phyloP scores from a whole-genome alignment of 2,888 invertebrate species.

The Hyles lineata region DNA sequence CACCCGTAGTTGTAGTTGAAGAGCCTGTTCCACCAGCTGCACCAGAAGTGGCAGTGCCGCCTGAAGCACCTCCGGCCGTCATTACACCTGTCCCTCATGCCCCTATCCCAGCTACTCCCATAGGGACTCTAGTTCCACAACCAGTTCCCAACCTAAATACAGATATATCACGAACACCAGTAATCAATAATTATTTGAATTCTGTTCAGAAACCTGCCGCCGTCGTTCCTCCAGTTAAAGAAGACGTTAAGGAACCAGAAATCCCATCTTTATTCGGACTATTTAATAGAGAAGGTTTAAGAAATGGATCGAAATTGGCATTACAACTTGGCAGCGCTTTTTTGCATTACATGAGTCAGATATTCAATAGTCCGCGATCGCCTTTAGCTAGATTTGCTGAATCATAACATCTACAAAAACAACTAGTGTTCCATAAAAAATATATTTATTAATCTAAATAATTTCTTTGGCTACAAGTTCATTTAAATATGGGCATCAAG shows the following conservation, averaged over 20 bases:
- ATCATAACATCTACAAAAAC: background rate
- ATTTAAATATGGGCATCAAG: too few relatives aligned
- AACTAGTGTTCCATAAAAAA: background rate
- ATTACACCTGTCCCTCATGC: constrained; percentile 3
- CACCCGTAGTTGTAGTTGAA: constrained; percentile 20
- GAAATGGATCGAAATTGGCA: constrained; percentile 19
- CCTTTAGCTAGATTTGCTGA: constrained; percentile 1
- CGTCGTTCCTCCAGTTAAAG: constrained; percentile 28
- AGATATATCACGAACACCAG: constrained; percentile 44
- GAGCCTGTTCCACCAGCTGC: background rate
- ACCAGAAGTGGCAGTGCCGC: background rate
- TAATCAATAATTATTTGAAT: constrained; percentile 45
- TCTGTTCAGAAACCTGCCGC: constrained; percentile 32
- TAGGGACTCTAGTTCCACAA: constrained; percentile 3
- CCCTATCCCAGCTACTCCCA: constrained; percentile 10
- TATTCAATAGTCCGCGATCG: constrained; percentile 6
- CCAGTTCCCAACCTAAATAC: constrained; percentile 40
- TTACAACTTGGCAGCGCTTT: constrained; percentile 16
- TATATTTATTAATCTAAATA: background rate
- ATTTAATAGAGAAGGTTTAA: background rate
- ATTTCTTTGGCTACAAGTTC: too few relatives aligned
- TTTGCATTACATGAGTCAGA: constrained; percentile 8
- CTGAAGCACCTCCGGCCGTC: background rate
- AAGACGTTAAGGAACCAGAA: constrained; percentile 28
- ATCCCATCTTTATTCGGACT: constrained; percentile 5